Conservation (phyloP, 2,888 invertebrate species). For the Cyclophora punctaria region DNA sequence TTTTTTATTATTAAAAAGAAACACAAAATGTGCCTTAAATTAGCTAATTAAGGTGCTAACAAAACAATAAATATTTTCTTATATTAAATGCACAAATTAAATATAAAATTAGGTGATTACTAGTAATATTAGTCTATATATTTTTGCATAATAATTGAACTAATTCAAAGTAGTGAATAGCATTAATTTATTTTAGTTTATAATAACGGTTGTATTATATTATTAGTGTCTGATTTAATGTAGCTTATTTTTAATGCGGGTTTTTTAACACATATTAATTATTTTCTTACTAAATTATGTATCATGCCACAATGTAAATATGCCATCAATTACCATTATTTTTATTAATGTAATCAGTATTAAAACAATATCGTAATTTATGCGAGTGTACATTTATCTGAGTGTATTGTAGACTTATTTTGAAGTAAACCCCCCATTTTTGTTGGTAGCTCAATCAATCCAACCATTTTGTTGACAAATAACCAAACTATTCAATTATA, state of each 20-base stretch:
- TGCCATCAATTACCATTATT: conserved; percentile 63
- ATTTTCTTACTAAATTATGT: conserved; percentile 28
- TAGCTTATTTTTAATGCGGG: conserved; percentile 62
- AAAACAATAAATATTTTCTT: conserved; percentile 3
- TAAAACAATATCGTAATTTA: conserved; percentile 66
- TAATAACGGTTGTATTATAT: conserved; percentile 50
- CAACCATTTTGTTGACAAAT: too few species aligned
- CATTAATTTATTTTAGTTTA: conserved; percentile 45
- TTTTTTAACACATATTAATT: conserved; percentile 41
- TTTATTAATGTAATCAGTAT: conserved; percentile 69
- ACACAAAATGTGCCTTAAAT: conserved; percentile 19
- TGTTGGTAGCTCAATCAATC: too few species aligned
- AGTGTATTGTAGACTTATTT: conserved; percentile 3
- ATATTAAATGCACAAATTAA: conserved; percentile 2
- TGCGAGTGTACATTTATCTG: conserved; percentile 30
- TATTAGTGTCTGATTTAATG: conserved; percentile 23
- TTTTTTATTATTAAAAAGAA: too few species aligned
- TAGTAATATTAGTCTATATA: too few species aligned
- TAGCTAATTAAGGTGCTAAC: conserved; percentile 17
- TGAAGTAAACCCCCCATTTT: too few species aligned
- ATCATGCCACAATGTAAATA: conserved; percentile 63
- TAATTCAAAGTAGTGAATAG: conserved; percentile 33
- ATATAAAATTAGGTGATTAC: too few species aligned
- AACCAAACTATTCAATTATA: too few species aligned
- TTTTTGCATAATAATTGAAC: conserved; percentile 21